These are phyloP conservation scores for Drosophila vallismaia DNA, from an alignment of 2,888 invertebrate genomes.

Conservation along the genomic window DNA sequence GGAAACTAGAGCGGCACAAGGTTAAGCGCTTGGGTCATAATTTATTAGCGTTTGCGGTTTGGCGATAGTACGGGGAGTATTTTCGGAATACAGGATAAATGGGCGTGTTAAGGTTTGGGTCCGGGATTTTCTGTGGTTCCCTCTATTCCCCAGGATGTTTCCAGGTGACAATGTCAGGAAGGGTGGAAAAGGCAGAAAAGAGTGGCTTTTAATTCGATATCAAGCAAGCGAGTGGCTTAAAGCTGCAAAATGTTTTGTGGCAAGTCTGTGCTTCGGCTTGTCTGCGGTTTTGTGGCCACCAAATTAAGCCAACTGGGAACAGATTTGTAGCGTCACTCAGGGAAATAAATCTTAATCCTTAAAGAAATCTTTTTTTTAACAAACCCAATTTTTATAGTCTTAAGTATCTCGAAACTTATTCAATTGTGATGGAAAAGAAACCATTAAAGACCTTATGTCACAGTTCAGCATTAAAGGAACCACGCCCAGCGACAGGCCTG, in stretches of 20 bases:
- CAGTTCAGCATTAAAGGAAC: conserved; percentile 23
- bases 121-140: conserved; percentile 40
- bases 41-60: conserved; percentile 73
- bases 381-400: no score
- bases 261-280: conserved; percentile 15
- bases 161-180: conserved; percentile 14
- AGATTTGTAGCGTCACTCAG: conserved; percentile 5
- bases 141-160: conserved; percentile 25
- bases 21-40: conserved; percentile 72
- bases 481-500: conserved; percentile 32
- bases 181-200: conserved; percentile 24
- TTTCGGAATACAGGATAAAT: conserved; percentile 35
- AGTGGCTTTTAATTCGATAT: conserved; percentile 42
- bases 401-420: conserved; percentile 3
- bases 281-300: conserved; percentile 31
- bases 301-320: conserved; percentile 5
- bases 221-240: conserved; percentile 19
- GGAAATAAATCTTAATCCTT: no score
- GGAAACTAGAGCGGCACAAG: conserved; percentile 49
- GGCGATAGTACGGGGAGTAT: conserved; percentile 10
- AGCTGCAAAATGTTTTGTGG: conserved; percentile 28
- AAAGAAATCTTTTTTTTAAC: no score
- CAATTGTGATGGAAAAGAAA: conserved; percentile 14
- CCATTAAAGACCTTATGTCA: conserved; percentile 37
- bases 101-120: conserved; percentile 11